A percentile compares a stretch with the other conserved stretches of the same genome.
Evolutionary conservation across 2,888 invertebrate species (phyloP).

Genomic region (Hydraecia micacea): DNA sequence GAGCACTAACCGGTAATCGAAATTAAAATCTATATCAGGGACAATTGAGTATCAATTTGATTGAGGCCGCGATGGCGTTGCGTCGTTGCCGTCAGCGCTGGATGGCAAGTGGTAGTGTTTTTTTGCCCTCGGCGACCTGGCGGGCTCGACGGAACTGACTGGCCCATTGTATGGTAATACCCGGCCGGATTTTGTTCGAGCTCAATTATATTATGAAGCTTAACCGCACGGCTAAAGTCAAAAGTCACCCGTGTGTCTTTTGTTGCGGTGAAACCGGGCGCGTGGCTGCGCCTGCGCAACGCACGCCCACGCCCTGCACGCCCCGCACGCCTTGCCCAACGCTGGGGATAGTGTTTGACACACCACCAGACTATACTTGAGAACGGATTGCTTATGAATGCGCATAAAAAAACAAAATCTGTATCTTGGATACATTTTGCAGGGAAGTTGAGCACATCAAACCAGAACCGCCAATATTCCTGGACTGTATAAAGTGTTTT

Average conservation of each 20-base stretch:
- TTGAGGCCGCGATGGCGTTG: conserved; percentile 53
- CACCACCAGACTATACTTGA: background rate
- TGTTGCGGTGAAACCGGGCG: conserved; percentile 76
- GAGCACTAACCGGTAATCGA: conserved; percentile 9
- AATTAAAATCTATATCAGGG: conserved; percentile 51
- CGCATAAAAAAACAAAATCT: background rate
- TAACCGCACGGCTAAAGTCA: conserved; percentile 88
- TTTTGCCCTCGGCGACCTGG: conserved; percentile 89
- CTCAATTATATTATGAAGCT: conserved; percentile 90
- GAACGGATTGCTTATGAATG: background rate
- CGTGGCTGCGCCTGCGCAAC: conserved; percentile 70
- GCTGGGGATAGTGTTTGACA: conserved; percentile 23
- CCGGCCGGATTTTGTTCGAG: conserved; percentile 89
- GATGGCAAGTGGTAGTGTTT: conserved; percentile 86
- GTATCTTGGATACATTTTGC: background rate
- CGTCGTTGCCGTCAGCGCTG: conserved; percentile 64
- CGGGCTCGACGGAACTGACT: conserved; percentile 88
- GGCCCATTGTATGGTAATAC: conserved; percentile 90
- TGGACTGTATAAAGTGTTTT: conserved; percentile 28
- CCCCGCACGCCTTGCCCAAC: conserved; percentile 33
- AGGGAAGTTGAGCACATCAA: background rate
- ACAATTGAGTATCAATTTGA: conserved; percentile 65
- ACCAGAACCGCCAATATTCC: conserved; percentile 15
- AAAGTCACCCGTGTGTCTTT: conserved; percentile 87
- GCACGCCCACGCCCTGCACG: conserved; percentile 53